Base-by-base conservation (phyloP, 2,797 vertebrate species). In the Etheostoma perlongum region DNA sequence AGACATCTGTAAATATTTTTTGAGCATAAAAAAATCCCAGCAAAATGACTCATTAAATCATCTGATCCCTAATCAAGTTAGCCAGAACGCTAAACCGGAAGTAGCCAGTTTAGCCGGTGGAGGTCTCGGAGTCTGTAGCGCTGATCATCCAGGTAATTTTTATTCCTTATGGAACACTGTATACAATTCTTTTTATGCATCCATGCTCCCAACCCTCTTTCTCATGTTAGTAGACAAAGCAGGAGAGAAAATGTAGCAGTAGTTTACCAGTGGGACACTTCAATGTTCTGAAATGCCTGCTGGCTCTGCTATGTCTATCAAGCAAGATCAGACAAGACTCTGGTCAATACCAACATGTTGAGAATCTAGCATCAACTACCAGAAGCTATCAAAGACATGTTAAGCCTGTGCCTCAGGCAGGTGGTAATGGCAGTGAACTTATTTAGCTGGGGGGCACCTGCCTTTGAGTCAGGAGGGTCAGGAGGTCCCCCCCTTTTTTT, bases 381-480 rank as follows among this genome's bases (percentile, higher is more conserved):
- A 72, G 47, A 61, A 60, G 54, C 67, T 67, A 70, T 40, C 19
- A 46, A 10, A 72, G 53, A 62, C 63, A 72, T 42, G 27, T 71
- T 69, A 86, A 81, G 68, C 65, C 59, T 72, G 76, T 74, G 70
- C 80, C 57, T 84, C 65, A 75, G 78, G 86, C 76, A 78, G 68
- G 71, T 46, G 47, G 84, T 85, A 82, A 88, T 84, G 83, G 83
- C 78, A 33, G 61, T 82, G 70, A 78, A 87, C 75, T 73, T 72
- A 52, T 81, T 58, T 88, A 76, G 83, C 84, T 83, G 16, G 65
- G 76, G 83, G 86, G 1, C 85, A 89, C 82, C 76, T 86, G 88
- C 80, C 90, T 91, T 79, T 90, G 86, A 78, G 88, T 84, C 85
- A 83, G 46, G 49, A 70, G 25, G 63, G 72, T 88, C 85, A 83